A percentile compares a stretch with the other conserved stretches of the same genome.
Conservation (phyloP, 1,140 invertebrate species). For the Bombyx mandarina region DNA sequence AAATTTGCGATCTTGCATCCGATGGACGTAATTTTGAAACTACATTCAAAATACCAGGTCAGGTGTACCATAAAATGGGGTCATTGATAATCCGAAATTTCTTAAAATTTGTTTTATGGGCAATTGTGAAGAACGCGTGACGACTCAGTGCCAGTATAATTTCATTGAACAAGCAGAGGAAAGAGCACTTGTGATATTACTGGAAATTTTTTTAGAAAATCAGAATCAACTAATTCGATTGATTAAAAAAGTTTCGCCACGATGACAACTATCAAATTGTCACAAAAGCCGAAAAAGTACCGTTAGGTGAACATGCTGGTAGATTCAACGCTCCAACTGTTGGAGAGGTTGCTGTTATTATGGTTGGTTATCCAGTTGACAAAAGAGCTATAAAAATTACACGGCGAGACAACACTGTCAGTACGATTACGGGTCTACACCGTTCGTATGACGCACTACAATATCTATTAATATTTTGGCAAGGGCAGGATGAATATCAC, state of each 20-base stretch:
- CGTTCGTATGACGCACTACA: conserved; percentile 57
- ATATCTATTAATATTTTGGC: conserved; percentile 48
- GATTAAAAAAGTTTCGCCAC: conserved; percentile 46
- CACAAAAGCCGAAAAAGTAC: conserved; percentile 44
- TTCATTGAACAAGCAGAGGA: conserved; percentile 23
- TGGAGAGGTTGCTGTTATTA: conserved; percentile 13
- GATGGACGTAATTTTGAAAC: conserved; percentile 33
- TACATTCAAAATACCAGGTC: conserved; percentile 65
- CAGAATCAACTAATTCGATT: conserved; percentile 34
- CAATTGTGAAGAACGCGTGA: conserved; percentile 28
- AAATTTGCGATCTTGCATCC: conserved; percentile 15
- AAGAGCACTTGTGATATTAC: conserved; percentile 27
- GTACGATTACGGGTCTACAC: conserved; percentile 54
- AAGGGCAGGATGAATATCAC: conserved; percentile 52
- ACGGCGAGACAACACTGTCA: conserved; percentile 30
- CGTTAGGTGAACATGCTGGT: conserved; percentile 51
- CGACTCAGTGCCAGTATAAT: conserved; percentile 23
- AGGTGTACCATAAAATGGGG: conserved; percentile 61
- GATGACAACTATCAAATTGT: conserved; percentile 40
- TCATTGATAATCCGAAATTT: conserved; percentile 47
- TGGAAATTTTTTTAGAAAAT: conserved; percentile 33
- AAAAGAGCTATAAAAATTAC: conserved; percentile 12
- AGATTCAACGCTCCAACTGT: conserved; percentile 30
- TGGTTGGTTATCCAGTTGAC: conserved; percentile 9
- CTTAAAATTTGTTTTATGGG: conserved; percentile 61